Evolutionary conservation across 2,797 vertebrate species (phyloP), one percentile per base, ranked within the genome.

Genomic region (Sebastes goodei): DNA sequence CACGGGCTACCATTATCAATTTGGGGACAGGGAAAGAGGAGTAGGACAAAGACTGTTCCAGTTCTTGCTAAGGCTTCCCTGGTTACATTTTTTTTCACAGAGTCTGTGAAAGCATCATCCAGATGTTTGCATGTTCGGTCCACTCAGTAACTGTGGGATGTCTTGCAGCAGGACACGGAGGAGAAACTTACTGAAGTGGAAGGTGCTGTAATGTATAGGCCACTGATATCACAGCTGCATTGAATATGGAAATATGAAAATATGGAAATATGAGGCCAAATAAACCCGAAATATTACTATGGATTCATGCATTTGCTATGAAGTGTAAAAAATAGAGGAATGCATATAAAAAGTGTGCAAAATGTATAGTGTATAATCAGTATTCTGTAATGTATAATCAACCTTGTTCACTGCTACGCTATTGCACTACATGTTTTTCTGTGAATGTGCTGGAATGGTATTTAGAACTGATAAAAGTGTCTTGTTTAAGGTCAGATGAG

Each of bases 101-200:
- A 59, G 25, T 74, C 33, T 53, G 14, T 38, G 17, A 65, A 35
- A 63, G 46, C 32, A 57, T 76, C 33, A 71, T 68, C 76, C 71
- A 85, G 80, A 86, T 87, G 79, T 88, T 88, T 81, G 71, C 59
- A 46, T 76, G 52, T 74, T 33, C 66, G n/a, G n/a, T 74, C 12
- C 2, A 0, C 32, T 49, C 55, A 2, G 55, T 61, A 38, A 71
- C 35, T 69, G 56, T 57, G 55, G 56, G 35, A 70, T 11, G 5
- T 53, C 80, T 35, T 59, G 29, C 30, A 80, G 88, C 72, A 57
- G 55, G 32, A 63, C 52, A 77, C 10, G 10, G 12, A 53, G 56
- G 46, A 72, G 29, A 35, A 65, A 42, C 38, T 6, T 25, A 10
- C 49, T 59, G 33, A 68, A 56, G 60, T 80, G 70, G 42, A 78